These are phyloP conservation scores for Drosophila ficusphila DNA, from an alignment of 1,140 invertebrate species.

Conservation along the genomic window DNA sequence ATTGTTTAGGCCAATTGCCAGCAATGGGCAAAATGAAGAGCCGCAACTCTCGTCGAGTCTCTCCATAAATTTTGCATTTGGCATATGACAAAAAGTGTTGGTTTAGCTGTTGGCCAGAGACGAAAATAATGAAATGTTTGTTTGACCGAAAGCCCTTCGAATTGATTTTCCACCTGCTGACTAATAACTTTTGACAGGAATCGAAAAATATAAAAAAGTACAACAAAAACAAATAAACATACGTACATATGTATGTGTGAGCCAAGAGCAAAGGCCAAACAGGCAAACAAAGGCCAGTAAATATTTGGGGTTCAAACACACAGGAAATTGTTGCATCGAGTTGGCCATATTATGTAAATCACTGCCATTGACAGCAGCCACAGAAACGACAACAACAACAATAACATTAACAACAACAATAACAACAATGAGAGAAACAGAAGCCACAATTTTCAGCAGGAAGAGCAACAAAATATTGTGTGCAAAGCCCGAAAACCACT, in stretches of 20 bases:
- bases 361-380: constrained; percentile 55
- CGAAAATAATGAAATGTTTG: constrained; percentile 65
- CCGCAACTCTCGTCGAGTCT: constrained; percentile 4
- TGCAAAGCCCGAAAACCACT: constrained; percentile 50
- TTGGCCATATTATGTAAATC: constrained; percentile 76
- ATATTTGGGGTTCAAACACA: constrained; percentile 21
- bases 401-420: neutral
- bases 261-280: constrained; percentile 13
- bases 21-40: constrained; percentile 28
- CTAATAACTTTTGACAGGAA: constrained; percentile 51
- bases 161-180: constrained; percentile 52
- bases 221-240: no score
- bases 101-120: constrained; percentile 47
- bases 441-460: constrained; percentile 14
- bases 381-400: no score
- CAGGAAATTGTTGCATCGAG: constrained; percentile 73
- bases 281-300: constrained; percentile 29
- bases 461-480: constrained; percentile 17
- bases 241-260: neutral
- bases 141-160: constrained; percentile 46
- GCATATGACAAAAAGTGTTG: constrained; percentile 48
- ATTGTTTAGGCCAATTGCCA: constrained; percentile 44
- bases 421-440: neutral
- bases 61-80: constrained; percentile 33
- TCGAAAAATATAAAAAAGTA: neutral